Evolutionary conservation across 2,797 vertebrate species (phyloP), one percentile per base, ranked within the genome.

Genomic region (Acomys russatus): DNA sequence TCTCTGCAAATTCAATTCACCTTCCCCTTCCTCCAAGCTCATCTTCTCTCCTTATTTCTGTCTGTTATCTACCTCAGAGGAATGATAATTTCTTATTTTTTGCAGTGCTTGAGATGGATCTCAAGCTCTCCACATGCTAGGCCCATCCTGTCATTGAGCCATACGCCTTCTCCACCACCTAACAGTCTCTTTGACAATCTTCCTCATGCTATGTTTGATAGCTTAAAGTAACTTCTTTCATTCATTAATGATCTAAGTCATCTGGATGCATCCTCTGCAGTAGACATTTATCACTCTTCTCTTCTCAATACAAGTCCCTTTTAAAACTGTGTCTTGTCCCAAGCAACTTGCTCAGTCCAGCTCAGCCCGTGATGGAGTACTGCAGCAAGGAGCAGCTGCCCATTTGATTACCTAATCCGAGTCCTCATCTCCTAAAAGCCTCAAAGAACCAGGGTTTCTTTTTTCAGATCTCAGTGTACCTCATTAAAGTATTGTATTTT

Each of bases 401-500:
- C 12, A 49, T 35, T 4, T n/a, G 18, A 59, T 74, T 12, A 33
- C n/a, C 30, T 61, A 54, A 12, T 22, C 64, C 49, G 70, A 49
- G 17, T n/a, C 85, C 20, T 18, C 14, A 35, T 30, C n/a, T 33
- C 49, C 64, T 51, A 14, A 10, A 51, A 66, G 20, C 35, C 64
- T 78, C n/a, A 83, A 61, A 70, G 59, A 74, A 80, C 28, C 9
- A 6, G 10, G 56, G 1, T 1, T 82, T 71, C 30, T 79, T 64
- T 88, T 35, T 64, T 76, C 88, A 66, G 23, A 92, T 73, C 66
- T 25, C 59, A 78, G 4, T 6, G 20, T 38, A 6, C 85, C 49
- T 77, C 87, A 17, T 90, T 87, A 90, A 88, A 88, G 74, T 61
- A 64, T 18, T 35, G 49, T 33, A 74, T 56, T 85, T 90, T 54